phyloP scores from a whole-genome alignment of 1,140 invertebrate genomes.

The Cataglyphis hispanica region DNA sequence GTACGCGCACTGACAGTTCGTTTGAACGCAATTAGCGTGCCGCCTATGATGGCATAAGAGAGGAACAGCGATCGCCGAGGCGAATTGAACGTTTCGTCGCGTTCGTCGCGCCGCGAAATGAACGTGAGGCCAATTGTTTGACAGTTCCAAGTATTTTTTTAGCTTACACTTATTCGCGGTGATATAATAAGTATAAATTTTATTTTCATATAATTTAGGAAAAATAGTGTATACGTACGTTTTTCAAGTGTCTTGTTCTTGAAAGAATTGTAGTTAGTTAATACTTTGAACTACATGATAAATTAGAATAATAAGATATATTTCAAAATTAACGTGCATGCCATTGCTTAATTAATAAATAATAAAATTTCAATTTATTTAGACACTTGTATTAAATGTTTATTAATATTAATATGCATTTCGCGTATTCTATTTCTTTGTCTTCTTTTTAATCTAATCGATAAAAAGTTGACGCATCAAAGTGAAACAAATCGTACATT shows the following conservation, averaged over 20 bases:
- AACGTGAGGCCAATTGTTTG: constrained; percentile 19
- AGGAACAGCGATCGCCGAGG: constrained; percentile 75
- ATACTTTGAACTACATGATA: neutral
- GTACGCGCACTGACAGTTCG: constrained; percentile 84
- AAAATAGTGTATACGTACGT: neutral
- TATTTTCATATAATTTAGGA: neutral
- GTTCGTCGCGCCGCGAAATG: constrained; percentile 18
- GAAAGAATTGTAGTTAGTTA: neutral
- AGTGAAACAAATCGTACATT: constrained; percentile 31
- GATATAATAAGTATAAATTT: neutral
- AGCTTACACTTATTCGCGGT: neutral
- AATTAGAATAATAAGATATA: neutral
- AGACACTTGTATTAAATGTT: neutral
- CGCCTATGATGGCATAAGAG: constrained; percentile 75
- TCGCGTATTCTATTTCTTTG: neutral
- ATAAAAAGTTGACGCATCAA: constrained; percentile 37
- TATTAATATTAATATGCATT: neutral
- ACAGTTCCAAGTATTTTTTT: constrained; percentile 44
- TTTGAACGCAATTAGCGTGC: constrained; percentile 85
- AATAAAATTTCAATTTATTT: neutral
- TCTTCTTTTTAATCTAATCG: neutral
- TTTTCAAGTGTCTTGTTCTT: neutral
- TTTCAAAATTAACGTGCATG: neutral
- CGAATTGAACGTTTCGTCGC: constrained; percentile 77
- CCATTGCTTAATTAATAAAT: neutral